Conservation (phyloP, 2,113 vertebrate genomes). For the Pelecanus crispus region DNA sequence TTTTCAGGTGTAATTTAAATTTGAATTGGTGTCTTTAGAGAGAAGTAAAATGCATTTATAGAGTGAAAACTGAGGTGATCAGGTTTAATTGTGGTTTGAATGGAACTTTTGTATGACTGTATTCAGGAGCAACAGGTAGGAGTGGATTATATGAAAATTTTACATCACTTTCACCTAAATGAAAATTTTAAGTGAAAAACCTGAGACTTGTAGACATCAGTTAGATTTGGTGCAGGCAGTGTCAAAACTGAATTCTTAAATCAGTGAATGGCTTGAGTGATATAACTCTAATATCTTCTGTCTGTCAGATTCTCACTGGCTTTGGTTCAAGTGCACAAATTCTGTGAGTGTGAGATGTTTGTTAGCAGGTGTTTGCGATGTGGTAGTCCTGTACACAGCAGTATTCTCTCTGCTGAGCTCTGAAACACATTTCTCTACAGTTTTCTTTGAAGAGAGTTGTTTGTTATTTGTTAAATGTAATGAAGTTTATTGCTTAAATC, state of each 20-base stretch:
- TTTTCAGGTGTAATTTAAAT: slow-evolving; percentile 19
- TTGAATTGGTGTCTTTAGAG: not conserved
- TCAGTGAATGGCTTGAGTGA: not conserved
- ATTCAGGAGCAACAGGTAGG: not conserved
- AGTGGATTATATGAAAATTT: not conserved
- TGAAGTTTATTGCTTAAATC: not conserved
- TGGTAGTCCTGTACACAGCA: not conserved
- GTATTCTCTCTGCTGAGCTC: not conserved
- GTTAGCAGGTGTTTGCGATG: not conserved
- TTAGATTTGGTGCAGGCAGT: not conserved
- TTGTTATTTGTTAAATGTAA: not conserved
- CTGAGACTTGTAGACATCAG: not conserved
- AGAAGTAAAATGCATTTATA: not conserved
- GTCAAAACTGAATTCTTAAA: not conserved
- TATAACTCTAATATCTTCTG: not conserved
- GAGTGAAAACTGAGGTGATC: not conserved
- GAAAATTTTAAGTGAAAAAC: not conserved
- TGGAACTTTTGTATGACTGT: not conserved
- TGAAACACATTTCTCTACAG: not conserved
- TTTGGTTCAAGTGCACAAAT: not conserved
- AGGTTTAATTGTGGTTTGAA: not conserved
- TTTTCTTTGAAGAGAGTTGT: not conserved
- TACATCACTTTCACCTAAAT: not conserved
- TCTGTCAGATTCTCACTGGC: not conserved
- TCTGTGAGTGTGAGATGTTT: not conserved